Percentiles rank a stretch among this genome's conserved stretches.
These are phyloP conservation scores for Tangara arthus DNA, from an alignment of 2,797 vertebrate genomes.

Conservation along the genomic window DNA sequence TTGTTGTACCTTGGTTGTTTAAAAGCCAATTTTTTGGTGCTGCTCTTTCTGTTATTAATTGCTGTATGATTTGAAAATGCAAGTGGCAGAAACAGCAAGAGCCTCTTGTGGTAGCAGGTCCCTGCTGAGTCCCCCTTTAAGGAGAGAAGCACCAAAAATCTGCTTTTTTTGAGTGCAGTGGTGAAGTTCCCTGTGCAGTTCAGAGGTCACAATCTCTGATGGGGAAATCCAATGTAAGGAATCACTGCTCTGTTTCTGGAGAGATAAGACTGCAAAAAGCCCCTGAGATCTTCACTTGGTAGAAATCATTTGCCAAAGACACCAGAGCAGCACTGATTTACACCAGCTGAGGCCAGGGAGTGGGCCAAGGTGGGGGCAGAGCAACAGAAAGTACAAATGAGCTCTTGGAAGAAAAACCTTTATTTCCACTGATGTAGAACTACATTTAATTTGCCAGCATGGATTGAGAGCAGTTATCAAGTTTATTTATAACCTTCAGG, in stretches of 20 bases:
- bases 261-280: background rate
- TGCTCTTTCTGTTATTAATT: background rate
- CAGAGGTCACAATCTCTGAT: background rate
- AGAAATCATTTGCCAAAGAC: background rate
- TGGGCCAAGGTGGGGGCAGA: background rate
- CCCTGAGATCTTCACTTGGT: background rate
- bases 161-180: background rate
- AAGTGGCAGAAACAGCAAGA: background rate
- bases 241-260: background rate
- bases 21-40: background rate
- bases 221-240: rapidly evolving
- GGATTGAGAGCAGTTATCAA: background rate
- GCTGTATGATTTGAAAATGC: background rate
- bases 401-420: background rate
- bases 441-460: background rate
- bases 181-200: background rate
- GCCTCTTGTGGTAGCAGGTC: background rate
- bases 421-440: background rate
- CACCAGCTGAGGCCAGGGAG: background rate
- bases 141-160: background rate
- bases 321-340: background rate
- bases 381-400: background rate
- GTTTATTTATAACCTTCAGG: background rate
- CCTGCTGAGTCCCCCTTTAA: background rate
- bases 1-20: background rate